Percentiles rank a stretch among this genome's conserved stretches.
Evolutionary conservation across 1,140 invertebrate species (phyloP).

Genomic region (Cydia amplana): DNA sequence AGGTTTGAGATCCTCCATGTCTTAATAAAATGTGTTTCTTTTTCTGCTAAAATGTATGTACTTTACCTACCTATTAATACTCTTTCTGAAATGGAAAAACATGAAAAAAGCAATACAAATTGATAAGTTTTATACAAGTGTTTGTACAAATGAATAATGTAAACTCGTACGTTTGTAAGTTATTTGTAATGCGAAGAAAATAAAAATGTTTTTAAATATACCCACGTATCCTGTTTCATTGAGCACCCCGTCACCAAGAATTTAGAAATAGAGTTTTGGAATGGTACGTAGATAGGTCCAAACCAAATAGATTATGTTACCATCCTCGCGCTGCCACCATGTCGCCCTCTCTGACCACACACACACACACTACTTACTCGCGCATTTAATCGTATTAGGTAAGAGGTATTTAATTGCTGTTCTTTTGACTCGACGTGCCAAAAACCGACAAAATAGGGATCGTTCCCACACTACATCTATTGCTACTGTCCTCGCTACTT

Average conservation of each 20-base stretch:
- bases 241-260: not conserved
- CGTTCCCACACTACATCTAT: too few relatives aligned
- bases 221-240: conserved; percentile 38
- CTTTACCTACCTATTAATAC: not conserved
- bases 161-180: conserved; percentile 39
- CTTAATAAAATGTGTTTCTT: not conserved
- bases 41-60: not conserved
- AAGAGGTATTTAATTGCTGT: too few relatives aligned
- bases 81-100: not conserved
- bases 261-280: too few relatives aligned
- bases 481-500: too few relatives aligned
- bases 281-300: too few relatives aligned
- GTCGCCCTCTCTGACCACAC: too few relatives aligned
- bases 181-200: conserved; percentile 43
- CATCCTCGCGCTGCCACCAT: too few relatives aligned
- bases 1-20: not conserved
- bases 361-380: too few relatives aligned
- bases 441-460: too few relatives aligned
- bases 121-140: conserved; percentile 11
- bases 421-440: too few relatives aligned
- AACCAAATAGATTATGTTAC: too few relatives aligned
- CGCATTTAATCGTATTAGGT: too few relatives aligned
- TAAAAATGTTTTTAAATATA: conserved; percentile 55
- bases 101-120: conserved; percentile 9
- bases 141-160: conserved; percentile 34